These are phyloP conservation scores for Halichoerus grypus DNA, from an alignment of 2,113 vertebrate species.

Conservation along the genomic window DNA sequence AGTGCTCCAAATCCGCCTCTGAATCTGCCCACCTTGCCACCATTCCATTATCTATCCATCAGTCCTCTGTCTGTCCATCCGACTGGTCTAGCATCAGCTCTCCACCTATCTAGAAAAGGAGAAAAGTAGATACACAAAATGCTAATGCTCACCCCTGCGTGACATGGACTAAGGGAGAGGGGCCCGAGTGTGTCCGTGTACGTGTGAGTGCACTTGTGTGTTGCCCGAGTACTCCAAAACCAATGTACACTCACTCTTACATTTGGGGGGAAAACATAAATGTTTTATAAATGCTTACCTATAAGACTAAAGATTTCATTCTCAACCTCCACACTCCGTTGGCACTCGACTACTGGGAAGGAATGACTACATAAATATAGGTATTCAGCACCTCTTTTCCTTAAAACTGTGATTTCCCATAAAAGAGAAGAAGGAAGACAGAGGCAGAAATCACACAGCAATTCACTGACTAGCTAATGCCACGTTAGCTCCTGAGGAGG, in stretches of 20 bases:
- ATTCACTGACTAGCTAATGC: neutral
- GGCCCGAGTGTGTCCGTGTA: too few species aligned
- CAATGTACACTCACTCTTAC: too few species aligned
- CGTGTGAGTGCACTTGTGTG: neutral
- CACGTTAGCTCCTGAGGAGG: neutral
- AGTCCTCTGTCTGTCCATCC: neutral
- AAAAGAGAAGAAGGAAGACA: neutral
- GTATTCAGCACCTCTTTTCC: neutral
- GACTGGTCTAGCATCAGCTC: neutral
- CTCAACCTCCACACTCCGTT: neutral
- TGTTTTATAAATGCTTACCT: neutral
- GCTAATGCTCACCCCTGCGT: neutral
- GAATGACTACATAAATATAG: neutral
- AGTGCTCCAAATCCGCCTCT: rapidly evolving
- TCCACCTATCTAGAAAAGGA: neutral
- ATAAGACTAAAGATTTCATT: neutral
- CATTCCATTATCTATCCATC: too few species aligned
- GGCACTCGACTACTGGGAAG: neutral
- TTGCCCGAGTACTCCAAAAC: neutral
- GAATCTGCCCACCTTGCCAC: neutral
- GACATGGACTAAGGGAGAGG: neutral
- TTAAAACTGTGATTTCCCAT: neutral
- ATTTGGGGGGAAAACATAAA: neutral
- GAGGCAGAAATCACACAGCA: neutral
- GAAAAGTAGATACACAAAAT: neutral